phyloP scores from a whole-genome alignment of 2,113 vertebrate species.

The Madoqua kirkii region DNA sequence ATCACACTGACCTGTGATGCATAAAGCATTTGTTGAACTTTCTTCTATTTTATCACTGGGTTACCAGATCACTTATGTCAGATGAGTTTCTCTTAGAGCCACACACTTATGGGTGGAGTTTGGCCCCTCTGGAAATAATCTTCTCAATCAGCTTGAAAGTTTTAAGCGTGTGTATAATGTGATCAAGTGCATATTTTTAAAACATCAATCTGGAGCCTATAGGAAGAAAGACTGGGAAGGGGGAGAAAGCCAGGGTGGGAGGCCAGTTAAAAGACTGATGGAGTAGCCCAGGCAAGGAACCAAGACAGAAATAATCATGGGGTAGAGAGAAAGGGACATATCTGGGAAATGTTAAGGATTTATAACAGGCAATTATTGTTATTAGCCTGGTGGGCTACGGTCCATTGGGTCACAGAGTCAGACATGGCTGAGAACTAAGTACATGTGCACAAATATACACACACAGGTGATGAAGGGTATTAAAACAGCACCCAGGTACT shows the following conservation, averaged over 20 bases:
- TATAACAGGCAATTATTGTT: not conserved
- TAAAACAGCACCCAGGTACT: not conserved
- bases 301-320: not conserved
- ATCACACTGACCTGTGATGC: not conserved
- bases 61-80: not conserved
- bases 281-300: not conserved
- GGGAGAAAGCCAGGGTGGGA: not conserved
- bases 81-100: not conserved
- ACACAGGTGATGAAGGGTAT: not conserved
- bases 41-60: conserved; percentile 11
- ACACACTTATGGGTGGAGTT: not conserved
- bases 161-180: not conserved
- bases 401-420: not conserved
- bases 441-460: not conserved
- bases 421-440: not conserved
- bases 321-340: not conserved
- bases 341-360: not conserved
- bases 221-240: not conserved
- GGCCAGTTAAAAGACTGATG: not conserved
- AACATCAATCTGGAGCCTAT: not conserved
- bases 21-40: not conserved
- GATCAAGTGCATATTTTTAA: not conserved
- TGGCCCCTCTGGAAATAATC: not conserved
- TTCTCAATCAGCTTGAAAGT: not conserved
- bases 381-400: not conserved